Evolutionary conservation across 2,888 invertebrate species (phyloP), one percentile per base, ranked within the genome.

Genomic region (Harpagoxenus sublaevis): DNA sequence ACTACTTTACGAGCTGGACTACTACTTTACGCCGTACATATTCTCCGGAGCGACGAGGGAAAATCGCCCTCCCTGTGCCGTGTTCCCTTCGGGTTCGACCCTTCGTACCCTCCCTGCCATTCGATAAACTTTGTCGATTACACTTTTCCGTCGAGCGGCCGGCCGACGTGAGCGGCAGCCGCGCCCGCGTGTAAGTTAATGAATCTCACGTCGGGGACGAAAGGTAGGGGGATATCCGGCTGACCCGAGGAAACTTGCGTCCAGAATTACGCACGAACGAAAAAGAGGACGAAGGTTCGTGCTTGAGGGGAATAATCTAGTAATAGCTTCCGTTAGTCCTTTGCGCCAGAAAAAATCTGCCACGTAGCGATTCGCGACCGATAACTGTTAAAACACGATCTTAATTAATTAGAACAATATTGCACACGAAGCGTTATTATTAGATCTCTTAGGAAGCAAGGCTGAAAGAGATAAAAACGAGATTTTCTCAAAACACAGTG

Each of bases 81-180:
- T 18, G 55, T 83, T 87, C 86, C 86, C 86, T 86, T 83, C 86
- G 84, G 87, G 85, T 87, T 78, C 87, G 85, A 88, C 87, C 89
- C 84, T 87, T 83, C 48, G 65, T 83, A 83, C 85, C 89, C 88
- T 88, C 89, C 73, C 89, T 87, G 90, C 91, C 91, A 90, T 92
- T 91, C 93, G 93, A 93, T 93, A 94, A 94, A 94, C 93, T 94
- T 94, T 93, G 93, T 93, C 93, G 94, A 94, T 94, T 94, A 93
- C 93, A 93, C 93, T 94, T 94, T 94, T 93, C 92, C 92, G 91
- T 92, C 86, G 89, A 91, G 88, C 86, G 71, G 57, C 89, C 68
- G 75, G 62, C 62, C 62, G 74, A 81, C 48, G 84, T 75, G 82
- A 87, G 84, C 86, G 84, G 84, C 86, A 79, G 74, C 84, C 82